A percentile compares a stretch with the other conserved stretches of the same genome.
These are phyloP conservation scores for Megaceryle alcyon DNA, from an alignment of 2,797 vertebrate genomes.

Conservation along the genomic window DNA sequence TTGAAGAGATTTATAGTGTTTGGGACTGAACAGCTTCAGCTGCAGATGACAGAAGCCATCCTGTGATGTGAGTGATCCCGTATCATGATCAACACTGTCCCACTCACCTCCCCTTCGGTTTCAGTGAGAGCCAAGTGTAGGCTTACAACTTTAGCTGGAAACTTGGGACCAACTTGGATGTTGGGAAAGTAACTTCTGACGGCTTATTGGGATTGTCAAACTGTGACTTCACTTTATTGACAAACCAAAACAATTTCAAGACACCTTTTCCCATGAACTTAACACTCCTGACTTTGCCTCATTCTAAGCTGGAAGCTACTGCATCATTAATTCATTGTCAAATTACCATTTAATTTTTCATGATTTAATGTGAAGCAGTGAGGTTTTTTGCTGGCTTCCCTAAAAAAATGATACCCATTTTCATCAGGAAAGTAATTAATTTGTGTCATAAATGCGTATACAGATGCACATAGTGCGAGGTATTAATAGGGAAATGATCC, in stretches of 20 bases:
- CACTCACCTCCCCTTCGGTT: rapidly evolving
- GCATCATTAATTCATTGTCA: not conserved
- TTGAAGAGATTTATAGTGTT: not conserved
- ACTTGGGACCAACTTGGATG: not conserved
- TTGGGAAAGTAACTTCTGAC: not conserved
- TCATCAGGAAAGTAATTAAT: not conserved
- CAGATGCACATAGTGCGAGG: not conserved
- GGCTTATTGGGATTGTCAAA: not conserved
- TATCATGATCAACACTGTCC: not conserved
- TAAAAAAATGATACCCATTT: not conserved
- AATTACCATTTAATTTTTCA: not conserved
- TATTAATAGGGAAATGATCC: not conserved
- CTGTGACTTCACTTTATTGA: not conserved
- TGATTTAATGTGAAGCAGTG: not conserved
- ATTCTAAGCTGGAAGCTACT: not conserved
- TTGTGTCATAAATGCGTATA: not conserved
- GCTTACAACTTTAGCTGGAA: not conserved
- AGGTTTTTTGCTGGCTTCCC: not conserved
- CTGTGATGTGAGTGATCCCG: rapidly evolving
- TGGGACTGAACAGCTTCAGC: not conserved
- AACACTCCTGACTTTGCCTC: not conserved
- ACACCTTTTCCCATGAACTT: not conserved
- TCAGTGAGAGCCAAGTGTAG: not conserved
- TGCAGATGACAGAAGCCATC: not conserved
- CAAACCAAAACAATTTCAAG: not conserved